Conservation (phyloP, 2,888 invertebrate species). For the Stictocephala bisonia region DNA sequence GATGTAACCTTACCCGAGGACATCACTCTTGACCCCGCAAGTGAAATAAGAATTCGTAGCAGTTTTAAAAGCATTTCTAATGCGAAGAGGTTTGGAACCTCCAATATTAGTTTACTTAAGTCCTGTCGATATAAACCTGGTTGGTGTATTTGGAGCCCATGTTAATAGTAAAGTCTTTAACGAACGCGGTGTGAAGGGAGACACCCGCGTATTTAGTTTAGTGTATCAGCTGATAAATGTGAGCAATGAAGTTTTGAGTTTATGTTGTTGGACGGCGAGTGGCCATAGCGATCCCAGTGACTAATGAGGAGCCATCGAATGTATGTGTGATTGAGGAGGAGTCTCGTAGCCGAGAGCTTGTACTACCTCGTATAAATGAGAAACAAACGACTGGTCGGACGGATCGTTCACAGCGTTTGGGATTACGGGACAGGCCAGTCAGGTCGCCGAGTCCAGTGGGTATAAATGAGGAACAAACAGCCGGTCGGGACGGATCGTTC, state of each 20-base stretch:
- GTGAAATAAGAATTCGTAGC: conserved; percentile 1
- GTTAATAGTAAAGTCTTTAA: conserved; percentile 11
- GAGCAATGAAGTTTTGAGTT: neutral
- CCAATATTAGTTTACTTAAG: neutral
- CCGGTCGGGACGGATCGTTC: too few species aligned
- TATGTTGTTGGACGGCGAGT: conserved; percentile 1
- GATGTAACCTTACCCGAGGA: neutral
- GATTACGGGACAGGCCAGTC: too few species aligned
- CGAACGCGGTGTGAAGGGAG: neutral
- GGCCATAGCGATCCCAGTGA: conserved; percentile 17
- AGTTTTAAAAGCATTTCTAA: neutral
- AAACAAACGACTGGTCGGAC: too few species aligned
- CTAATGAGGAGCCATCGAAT: neutral
- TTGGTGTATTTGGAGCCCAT: neutral
- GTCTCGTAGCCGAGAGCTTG: neutral
- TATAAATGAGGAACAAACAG: too few species aligned
- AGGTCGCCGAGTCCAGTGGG: too few species aligned
- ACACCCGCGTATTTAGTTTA: neutral
- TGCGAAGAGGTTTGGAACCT: neutral
- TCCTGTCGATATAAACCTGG: neutral
- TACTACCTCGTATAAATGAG: too few species aligned
- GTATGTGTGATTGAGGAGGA: conserved; percentile 5
- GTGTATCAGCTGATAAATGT: neutral
- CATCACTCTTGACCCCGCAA: neutral
- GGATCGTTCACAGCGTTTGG: too few species aligned